Percentiles rank a stretch among this genome's conserved stretches.
Conservation (phyloP, 2,113 vertebrate species). For the Colius striatus region DNA sequence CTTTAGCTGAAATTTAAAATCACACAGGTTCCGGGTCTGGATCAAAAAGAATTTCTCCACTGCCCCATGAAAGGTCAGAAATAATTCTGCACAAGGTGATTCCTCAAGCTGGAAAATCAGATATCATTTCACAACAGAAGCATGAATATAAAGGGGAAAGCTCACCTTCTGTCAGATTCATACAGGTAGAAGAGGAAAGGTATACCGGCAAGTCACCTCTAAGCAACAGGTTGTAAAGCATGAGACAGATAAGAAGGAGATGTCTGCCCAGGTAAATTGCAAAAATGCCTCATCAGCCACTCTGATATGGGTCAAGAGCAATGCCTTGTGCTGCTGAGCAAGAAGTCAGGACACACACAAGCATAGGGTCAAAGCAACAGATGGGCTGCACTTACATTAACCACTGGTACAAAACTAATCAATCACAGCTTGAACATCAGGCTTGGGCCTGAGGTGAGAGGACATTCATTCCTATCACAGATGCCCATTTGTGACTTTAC, state of each 20-base stretch:
- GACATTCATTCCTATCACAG: not conserved
- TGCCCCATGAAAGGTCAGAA: not conserved
- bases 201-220: not conserved
- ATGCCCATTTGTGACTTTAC: not conserved
- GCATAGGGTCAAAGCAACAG: too few relatives aligned
- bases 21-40: not conserved
- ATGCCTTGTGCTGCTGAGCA: not conserved
- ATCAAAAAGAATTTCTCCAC: not conserved
- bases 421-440: not conserved
- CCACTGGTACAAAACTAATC: not conserved
- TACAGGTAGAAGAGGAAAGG: not conserved
- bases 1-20: not conserved
- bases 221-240: not conserved
- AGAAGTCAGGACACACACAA: rapidly evolving
- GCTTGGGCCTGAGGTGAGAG: not conserved
- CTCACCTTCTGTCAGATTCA: not conserved
- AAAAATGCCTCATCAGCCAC: not conserved
- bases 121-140: not conserved
- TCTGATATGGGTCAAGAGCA: not conserved
- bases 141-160: not conserved
- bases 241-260: not conserved
- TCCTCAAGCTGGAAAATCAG: not conserved
- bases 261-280: not conserved
- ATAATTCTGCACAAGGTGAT: not conserved
- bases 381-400: not conserved